Evolutionary conservation across 2,797 vertebrate species (phyloP).

Genomic region (Nannoperca australis): DNA sequence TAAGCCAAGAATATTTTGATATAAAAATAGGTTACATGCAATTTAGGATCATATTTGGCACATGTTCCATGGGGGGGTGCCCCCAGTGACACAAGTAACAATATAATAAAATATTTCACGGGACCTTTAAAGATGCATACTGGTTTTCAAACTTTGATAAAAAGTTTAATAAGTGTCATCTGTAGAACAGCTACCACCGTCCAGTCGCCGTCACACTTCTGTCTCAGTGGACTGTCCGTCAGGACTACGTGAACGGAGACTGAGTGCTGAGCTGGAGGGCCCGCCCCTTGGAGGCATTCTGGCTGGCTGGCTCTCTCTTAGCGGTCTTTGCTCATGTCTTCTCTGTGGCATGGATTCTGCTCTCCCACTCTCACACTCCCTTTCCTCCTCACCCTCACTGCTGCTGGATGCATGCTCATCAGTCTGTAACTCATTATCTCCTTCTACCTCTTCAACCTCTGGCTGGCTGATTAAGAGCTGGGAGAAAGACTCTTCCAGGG

Average conservation of each 20-base stretch:
- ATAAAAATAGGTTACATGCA: constrained; percentile 3
- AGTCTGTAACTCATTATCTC: constrained; percentile 85
- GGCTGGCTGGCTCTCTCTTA: constrained; percentile 83
- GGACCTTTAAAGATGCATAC: constrained; percentile 48
- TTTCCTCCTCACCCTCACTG: constrained; percentile 87
- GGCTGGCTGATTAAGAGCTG: constrained; percentile 89
- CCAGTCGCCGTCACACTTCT: constrained; percentile 88
- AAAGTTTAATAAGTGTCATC: constrained; percentile 18
- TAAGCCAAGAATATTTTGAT: background rate
- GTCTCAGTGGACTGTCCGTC: constrained; percentile 97
- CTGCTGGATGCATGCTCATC: constrained; percentile 88
- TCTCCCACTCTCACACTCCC: constrained; percentile 58
- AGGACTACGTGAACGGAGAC: constrained; percentile 90
- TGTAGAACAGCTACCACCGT: background rate
- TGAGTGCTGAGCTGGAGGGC: constrained; percentile 72
- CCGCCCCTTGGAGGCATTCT: constrained; percentile 85
- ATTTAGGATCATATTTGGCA: constrained; percentile 35
- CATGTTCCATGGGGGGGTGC: background rate
- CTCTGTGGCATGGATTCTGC: constrained; percentile 13
- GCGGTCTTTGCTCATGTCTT: constrained; percentile 71
- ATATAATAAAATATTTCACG: constrained; percentile 12
- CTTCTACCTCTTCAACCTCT: constrained; percentile 88
- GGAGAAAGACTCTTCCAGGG: constrained; percentile 90
- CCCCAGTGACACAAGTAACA: background rate
- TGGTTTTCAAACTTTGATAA: constrained; percentile 38